A percentile compares a stretch with the other conserved stretches of the same genome.
These are phyloP conservation scores for Dromius quadrimaculatus DNA, from an alignment of 2,888 invertebrate genomes.

Conservation along the genomic window DNA sequence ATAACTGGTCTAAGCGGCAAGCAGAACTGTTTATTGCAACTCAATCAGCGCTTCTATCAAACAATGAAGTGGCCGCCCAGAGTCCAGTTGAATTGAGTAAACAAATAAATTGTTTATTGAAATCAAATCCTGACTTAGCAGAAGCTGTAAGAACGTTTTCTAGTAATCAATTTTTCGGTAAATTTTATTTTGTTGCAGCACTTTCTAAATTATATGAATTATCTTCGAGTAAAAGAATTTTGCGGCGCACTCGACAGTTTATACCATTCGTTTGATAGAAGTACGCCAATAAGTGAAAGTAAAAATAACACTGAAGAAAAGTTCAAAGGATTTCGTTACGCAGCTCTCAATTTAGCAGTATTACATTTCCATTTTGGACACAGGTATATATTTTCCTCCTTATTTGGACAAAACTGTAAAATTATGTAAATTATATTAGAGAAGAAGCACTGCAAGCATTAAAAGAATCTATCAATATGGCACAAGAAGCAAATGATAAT, in stretches of 20 bases:
- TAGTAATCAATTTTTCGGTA: slow-evolving; percentile 3
- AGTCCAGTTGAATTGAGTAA: slow-evolving; percentile 82
- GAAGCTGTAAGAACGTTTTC: slow-evolving; percentile 76
- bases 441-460: slow-evolving; percentile 83
- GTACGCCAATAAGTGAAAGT: slow-evolving; percentile 65
- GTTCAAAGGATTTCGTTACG: slow-evolving; percentile 83
- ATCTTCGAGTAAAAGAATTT: slow-evolving; percentile 87
- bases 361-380: slow-evolving; percentile 89
- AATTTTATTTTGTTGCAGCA: slow-evolving; percentile 72
- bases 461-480: slow-evolving; percentile 88
- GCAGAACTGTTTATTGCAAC: slow-evolving; percentile 91
- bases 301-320: slow-evolving; percentile 69
- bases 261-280: slow-evolving; percentile 85
- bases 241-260: slow-evolving; percentile 84
- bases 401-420: neutral
- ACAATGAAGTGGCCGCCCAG: slow-evolving; percentile 84
- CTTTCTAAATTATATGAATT: slow-evolving; percentile 91
- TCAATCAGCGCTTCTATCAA: slow-evolving; percentile 85
- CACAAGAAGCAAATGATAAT: slow-evolving; percentile 89
- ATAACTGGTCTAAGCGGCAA: slow-evolving; percentile 87
- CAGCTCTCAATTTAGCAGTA: slow-evolving; percentile 90
- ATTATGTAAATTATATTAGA: slow-evolving; percentile 65
- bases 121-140: slow-evolving; percentile 82
- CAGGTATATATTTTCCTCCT: slow-evolving; percentile 69
- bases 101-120: slow-evolving; percentile 78